These are phyloP conservation scores for Desmodus rotundus DNA, from an alignment of 2,113 vertebrate genomes.

Conservation along the genomic window DNA sequence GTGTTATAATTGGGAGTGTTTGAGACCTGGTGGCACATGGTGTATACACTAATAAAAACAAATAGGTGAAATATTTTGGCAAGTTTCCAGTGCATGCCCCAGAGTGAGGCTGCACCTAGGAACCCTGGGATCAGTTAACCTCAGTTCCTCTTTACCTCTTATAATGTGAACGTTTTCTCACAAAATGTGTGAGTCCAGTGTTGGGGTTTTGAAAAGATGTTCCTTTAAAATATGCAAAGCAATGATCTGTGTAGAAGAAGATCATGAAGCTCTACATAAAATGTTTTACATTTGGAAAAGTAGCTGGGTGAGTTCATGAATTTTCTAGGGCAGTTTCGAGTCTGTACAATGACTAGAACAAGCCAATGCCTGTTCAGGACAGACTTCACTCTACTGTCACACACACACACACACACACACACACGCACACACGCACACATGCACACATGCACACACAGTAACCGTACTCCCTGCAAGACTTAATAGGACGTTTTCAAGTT, in stretches of 20 bases:
- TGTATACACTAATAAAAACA: background rate
- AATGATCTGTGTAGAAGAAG: too few species aligned
- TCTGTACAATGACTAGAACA: background rate
- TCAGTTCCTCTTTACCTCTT: background rate
- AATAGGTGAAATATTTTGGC: background rate
- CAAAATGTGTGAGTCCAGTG: background rate
- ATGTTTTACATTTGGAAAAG: background rate
- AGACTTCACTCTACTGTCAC: background rate
- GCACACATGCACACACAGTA: too few species aligned
- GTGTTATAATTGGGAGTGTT: background rate
- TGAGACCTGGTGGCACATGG: background rate
- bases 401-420: too few species aligned
- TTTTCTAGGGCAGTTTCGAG: background rate
- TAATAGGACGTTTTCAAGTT: background rate
- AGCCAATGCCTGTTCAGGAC: background rate
- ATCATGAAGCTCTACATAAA: background rate
- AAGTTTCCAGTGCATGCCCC: background rate
- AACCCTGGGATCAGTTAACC: background rate
- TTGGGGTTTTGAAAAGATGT: background rate
- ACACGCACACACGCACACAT: too few species aligned
- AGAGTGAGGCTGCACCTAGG: background rate
- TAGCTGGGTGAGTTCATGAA: background rate
- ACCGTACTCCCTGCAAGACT: background rate
- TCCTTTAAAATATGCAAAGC: background rate
- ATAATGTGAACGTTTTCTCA: background rate